Base-by-base conservation (phyloP, 2,888 invertebrate genomes). In the Drosophila longiperda region DNA sequence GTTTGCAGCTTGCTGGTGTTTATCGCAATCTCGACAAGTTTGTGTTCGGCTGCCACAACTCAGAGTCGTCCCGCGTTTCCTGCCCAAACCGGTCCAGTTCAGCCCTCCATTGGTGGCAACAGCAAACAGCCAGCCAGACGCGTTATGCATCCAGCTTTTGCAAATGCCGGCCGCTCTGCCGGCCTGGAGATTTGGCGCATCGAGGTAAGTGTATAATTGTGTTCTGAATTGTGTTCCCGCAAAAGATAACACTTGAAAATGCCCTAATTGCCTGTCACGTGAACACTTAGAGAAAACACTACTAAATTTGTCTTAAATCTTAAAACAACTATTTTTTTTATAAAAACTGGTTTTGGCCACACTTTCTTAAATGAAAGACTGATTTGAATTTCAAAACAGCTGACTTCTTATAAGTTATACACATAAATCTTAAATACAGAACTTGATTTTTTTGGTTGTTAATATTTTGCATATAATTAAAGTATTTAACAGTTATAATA, bases 101-200 rank as follows among this genome's bases (percentile, higher is more conserved):
- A 91, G 66, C 89, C 91, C 40, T 67, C 84, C 33, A 68, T 62
- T 53, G 81, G 77, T 58, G 85, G 80, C 50, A 87, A 80, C 54
- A 84, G 70, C 50, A 92, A 91, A 55, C 83, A 91, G 54, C 80
- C 92, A 32, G 91, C 82, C 23, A 78, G 91, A 79, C 88, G 91
- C 78, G 72, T 92, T 49, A 93, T 93, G 93, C 95, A 96, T 83
- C 93, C 95, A 70, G 96, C 96, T 5, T 97, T 97, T 91, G 95
- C 94, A 66, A 95, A 95, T 75, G 95, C 96, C 54, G 97, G 97
- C 1, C 94, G 94, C 89, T 93, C 93, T 55, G 94, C 95, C 8
- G 97, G 97, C 0, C 83, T 96, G 0, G 95, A 96, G 92, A 95
- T 97, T 83, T 97, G 97, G 97, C 94, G 97, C 91, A 95, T 97